Evolutionary conservation across 2,888 invertebrate genomes (phyloP).

Genomic region (Ectemnius lituratus): DNA sequence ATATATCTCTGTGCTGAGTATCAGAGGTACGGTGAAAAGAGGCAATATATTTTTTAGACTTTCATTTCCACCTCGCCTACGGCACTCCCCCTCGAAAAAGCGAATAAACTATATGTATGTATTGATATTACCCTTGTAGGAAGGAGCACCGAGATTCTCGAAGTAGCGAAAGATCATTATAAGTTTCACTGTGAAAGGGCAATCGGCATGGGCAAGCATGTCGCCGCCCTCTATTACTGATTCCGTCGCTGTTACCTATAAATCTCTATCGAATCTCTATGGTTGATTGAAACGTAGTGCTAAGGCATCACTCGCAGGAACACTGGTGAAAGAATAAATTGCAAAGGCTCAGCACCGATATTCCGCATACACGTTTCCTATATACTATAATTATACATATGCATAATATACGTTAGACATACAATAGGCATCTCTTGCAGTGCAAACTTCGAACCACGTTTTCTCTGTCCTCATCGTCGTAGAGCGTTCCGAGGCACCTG

Average conservation of each 20-base stretch:
- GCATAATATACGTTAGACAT: slow-evolving; percentile 19
- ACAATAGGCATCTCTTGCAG: slow-evolving; percentile 21
- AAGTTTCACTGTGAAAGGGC: slow-evolving; percentile 10
- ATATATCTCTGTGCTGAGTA: too few species aligned
- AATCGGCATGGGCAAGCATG: slow-evolving; percentile 19
- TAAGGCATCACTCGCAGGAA: slow-evolving; percentile 30
- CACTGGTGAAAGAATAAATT: slow-evolving; percentile 29
- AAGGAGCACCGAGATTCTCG: not conserved
- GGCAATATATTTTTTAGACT: not conserved
- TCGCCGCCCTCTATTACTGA: slow-evolving; percentile 19
- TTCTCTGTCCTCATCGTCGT: slow-evolving; percentile 42
- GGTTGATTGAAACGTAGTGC: not conserved
- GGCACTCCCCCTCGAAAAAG: not conserved
- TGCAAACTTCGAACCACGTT: slow-evolving; percentile 27
- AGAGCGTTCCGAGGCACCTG: slow-evolving; percentile 31
- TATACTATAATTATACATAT: slow-evolving; percentile 20
- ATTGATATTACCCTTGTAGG: not conserved
- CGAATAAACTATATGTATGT: not conserved
- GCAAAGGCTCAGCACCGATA: slow-evolving; percentile 25
- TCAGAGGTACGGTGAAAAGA: too few species aligned
- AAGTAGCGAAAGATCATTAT: not conserved
- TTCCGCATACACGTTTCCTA: slow-evolving; percentile 39
- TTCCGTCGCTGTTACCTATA: slow-evolving; percentile 13
- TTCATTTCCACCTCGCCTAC: not conserved
- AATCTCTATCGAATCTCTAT: slow-evolving; percentile 12